These are phyloP conservation scores for Megatriorchis doriae DNA, from an alignment of 2,113 vertebrate species.

Conservation along the genomic window DNA sequence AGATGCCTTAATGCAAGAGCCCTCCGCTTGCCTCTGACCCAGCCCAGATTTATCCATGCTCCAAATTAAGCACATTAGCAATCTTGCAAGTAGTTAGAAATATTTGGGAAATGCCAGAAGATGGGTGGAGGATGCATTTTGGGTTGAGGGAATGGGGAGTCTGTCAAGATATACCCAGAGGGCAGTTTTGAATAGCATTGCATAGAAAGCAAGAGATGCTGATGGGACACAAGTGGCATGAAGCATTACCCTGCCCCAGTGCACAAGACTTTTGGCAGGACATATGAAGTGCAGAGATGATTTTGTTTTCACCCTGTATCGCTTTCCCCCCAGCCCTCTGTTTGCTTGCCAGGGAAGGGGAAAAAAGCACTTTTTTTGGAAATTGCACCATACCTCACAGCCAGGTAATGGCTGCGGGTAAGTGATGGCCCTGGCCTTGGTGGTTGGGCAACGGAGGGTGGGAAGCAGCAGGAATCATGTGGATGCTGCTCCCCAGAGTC, in stretches of 20 bases:
- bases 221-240: not conserved
- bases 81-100: not conserved
- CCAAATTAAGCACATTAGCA: not conserved
- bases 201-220: not conserved
- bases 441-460: not conserved
- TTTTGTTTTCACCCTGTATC: not conserved
- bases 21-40: not conserved
- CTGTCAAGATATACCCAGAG: not conserved
- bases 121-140: not conserved
- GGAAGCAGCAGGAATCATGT: not conserved
- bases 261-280: not conserved
- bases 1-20: not conserved
- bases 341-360: not conserved
- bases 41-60: not conserved
- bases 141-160: not conserved
- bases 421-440: accelerated
- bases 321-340: not conserved
- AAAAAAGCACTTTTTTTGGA: not conserved
- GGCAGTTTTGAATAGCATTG: not conserved
- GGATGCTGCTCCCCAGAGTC: not conserved
- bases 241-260: not conserved
- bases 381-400: not conserved
- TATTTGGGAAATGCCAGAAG: not conserved
- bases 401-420: not conserved
- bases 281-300: not conserved